Evolutionary conservation across 2,113 vertebrate genomes (phyloP), one percentile per base, ranked within the genome.

Genomic region (Argyrosomus japonicus): DNA sequence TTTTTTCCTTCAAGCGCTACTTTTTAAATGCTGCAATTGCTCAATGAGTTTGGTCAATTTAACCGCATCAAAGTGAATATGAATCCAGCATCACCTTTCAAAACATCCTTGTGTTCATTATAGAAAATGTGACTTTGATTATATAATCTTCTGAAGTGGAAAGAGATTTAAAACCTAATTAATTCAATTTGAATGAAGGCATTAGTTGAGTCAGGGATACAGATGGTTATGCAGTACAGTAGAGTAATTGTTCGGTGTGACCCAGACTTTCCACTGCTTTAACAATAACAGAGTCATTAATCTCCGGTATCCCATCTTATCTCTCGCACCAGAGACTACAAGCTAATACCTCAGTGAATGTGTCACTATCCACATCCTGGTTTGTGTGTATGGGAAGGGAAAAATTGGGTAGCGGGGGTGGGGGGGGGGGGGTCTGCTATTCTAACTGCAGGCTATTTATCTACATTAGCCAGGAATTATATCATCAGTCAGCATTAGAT

Each of bases 241-340:
- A 54, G 51, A 72, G 50, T 65, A 61, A 84, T 68, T 53, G 71
- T 83, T 89, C 50, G 14, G 21, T 61, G 64, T 51, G 88, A 91
- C 21, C 79, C 79, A 81, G 63, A 91, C 81, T 88, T 92, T 91
- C 91, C 92, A 91, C 68, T 5, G 68, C 74, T 87, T 81, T 61
- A 81, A 89, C 90, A 91, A 89, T 64, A 92, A 91, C 90, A 93
- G 53, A 57, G 83, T 78, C 86, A 87, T 92, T 88, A 85, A 90
- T 88, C 82, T 87, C 67, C 43, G 53, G 67, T n/a, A 80, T 87
- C 75, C 57, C 64, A 73, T 84, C 89, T 92, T 93, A 93, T 92
- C 92, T 83, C 76, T 23, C 14, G 6, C 78, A 70, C 48, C 89
- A 91, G 81, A 53, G 67, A 74, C 21, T 15, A 83, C 29, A 43